These are phyloP conservation scores for Gryllus bimaculatus DNA, from an alignment of 1,140 invertebrate genomes.

Conservation along the genomic window DNA sequence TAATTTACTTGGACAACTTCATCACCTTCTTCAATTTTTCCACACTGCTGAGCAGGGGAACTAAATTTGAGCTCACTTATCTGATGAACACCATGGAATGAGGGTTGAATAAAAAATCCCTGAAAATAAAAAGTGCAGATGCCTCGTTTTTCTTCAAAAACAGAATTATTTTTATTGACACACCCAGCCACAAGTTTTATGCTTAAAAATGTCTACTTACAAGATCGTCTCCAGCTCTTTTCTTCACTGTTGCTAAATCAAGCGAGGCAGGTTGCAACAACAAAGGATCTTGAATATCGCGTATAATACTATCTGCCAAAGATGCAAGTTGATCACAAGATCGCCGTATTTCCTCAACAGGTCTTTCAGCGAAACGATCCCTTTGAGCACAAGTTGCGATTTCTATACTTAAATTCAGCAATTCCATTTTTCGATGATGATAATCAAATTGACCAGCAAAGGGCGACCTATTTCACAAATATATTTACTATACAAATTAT, in stretches of 20 bases:
- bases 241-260: constrained; percentile 76
- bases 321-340: constrained; percentile 60
- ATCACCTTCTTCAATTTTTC: constrained; percentile 85
- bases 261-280: constrained; percentile 78
- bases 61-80: constrained; percentile 78
- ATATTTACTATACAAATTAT: neutral
- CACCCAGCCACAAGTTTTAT: neutral
- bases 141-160: too few species aligned
- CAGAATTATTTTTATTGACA: neutral
- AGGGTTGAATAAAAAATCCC: constrained; percentile 77
- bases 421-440: constrained; percentile 51
- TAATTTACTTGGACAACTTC: constrained; percentile 89
- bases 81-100: constrained; percentile 75
- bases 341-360: constrained; percentile 58
- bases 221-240: constrained; percentile 63
- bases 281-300: constrained; percentile 77
- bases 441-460: constrained; percentile 61
- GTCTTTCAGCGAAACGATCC: constrained; percentile 75
- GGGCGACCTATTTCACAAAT: constrained; percentile 45
- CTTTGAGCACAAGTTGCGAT: constrained; percentile 78
- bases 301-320: constrained; percentile 77
- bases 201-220: constrained; percentile 34
- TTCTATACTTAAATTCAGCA: constrained; percentile 70
- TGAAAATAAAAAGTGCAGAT: constrained; percentile 32
- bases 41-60: constrained; percentile 72